These are phyloP conservation scores for Cecidostiba fungosa DNA, from an alignment of 2,888 invertebrate species.

Conservation along the genomic window DNA sequence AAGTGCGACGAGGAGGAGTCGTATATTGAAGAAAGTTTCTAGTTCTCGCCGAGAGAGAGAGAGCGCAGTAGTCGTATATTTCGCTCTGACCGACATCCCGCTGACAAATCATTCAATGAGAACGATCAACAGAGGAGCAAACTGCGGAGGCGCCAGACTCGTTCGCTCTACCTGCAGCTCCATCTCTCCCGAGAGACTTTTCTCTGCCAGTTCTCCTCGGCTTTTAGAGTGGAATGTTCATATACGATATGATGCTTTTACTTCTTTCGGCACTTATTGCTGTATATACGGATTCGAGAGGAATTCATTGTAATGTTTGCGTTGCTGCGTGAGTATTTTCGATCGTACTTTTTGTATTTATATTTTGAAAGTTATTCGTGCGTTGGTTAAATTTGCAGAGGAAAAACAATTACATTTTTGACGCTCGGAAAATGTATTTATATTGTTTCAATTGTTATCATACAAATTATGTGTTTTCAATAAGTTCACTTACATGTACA, in stretches of 20 bases:
- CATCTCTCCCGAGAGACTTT: conserved; percentile 15
- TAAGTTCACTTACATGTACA: too few species aligned
- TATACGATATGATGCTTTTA: background rate
- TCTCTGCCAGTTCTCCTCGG: background rate
- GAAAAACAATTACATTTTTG: too few species aligned
- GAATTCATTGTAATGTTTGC: background rate
- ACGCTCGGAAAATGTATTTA: too few species aligned
- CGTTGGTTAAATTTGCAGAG: too few species aligned
- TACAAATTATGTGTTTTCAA: too few species aligned
- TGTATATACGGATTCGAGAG: background rate
- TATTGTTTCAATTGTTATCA: too few species aligned
- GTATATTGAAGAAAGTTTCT: background rate
- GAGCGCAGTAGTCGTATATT: background rate
- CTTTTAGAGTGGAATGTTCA: background rate
- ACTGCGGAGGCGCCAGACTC: background rate
- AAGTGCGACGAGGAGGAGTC: background rate
- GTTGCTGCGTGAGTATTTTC: background rate
- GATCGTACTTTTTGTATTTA: too few species aligned
- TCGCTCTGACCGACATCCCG: background rate
- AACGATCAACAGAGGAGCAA: background rate
- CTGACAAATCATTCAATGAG: conserved; percentile 33
- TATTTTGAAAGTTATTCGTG: too few species aligned
- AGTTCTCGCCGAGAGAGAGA: background rate
- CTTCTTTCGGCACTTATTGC: background rate
- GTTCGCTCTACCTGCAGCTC: background rate